phyloP scores from a whole-genome alignment of 2,113 vertebrate genomes.

The Xenotilapia flavipinnis region DNA sequence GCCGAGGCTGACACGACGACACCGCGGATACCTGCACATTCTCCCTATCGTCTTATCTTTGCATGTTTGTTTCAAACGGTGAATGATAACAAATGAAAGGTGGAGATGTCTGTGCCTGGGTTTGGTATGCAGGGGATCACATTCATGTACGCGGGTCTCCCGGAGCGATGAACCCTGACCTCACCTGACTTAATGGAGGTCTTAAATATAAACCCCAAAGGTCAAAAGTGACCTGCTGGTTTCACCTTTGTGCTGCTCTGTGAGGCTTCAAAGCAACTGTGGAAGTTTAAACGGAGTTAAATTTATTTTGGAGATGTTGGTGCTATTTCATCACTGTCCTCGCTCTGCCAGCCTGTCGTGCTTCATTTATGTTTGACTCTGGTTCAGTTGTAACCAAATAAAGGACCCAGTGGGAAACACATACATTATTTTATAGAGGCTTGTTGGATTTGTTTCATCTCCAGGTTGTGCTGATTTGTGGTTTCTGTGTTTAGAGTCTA shows the following conservation, averaged over 20 bases:
- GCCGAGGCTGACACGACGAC: background rate
- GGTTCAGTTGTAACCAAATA: accelerated
- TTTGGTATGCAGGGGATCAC: background rate
- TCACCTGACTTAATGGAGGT: background rate
- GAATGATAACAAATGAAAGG: background rate
- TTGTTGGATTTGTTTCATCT: background rate
- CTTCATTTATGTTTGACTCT: accelerated
- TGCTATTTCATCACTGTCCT: background rate
- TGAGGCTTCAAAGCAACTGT: background rate
- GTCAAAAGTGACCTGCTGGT: background rate
- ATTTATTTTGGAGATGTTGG: accelerated
- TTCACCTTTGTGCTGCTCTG: background rate
- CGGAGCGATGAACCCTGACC: background rate
- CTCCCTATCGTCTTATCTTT: background rate
- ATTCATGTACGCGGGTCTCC: background rate
- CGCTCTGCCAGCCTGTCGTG: background rate
- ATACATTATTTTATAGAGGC: background rate
- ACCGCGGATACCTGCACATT: accelerated
- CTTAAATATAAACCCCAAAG: background rate
- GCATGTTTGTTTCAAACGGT: accelerated
- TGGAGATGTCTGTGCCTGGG: background rate
- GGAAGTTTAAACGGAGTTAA: accelerated
- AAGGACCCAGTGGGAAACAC: background rate
- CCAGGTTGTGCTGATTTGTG: background rate
- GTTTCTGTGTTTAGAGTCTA: background rate